Percentiles rank a stretch among this genome's conserved stretches.
phyloP scores from a whole-genome alignment of 2,888 invertebrate genomes.

The Ligdia adustata region DNA sequence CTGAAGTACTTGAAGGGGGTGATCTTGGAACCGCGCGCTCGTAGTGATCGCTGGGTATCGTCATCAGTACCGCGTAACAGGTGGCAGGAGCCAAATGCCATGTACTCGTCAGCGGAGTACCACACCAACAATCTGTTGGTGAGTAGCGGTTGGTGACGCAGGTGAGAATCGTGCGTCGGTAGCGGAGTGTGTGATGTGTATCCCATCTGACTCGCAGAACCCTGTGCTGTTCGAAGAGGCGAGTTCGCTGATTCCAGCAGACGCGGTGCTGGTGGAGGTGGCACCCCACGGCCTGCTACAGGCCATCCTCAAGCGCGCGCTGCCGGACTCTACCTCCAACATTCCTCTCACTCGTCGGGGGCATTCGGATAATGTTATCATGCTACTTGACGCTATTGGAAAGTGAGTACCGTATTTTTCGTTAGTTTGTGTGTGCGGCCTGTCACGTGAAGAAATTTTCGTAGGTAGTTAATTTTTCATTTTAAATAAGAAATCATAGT shows the following conservation, averaged over 20 bases:
- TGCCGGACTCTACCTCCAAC: constrained; percentile 85
- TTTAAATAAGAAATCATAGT: no score
- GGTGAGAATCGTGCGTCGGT: neutral
- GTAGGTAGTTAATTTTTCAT: no score
- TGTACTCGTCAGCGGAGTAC: constrained; percentile 90
- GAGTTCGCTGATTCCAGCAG: constrained; percentile 87
- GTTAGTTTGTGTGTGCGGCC: no score
- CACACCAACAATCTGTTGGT: constrained; percentile 90
- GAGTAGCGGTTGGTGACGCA: constrained; percentile 33
- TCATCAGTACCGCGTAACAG: constrained; percentile 87
- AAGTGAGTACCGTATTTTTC: constrained; percentile 45
- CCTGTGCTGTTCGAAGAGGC: constrained; percentile 91
- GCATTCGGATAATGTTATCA: constrained; percentile 82
- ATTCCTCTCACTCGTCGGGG: constrained; percentile 89
- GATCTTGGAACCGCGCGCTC: constrained; percentile 83
- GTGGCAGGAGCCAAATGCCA: constrained; percentile 76
- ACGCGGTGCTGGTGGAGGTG: constrained; percentile 92
- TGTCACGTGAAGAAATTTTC: no score
- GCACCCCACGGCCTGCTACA: constrained; percentile 94
- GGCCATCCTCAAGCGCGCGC: constrained; percentile 85
- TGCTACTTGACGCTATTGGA: constrained; percentile 82
- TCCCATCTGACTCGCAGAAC: constrained; percentile 42
- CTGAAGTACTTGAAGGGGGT: constrained; percentile 43
- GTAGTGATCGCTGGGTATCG: constrained; percentile 91
- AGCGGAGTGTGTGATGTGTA: neutral